phyloP scores from a whole-genome alignment of 2,888 invertebrate genomes.

The Pollenia amentaria region DNA sequence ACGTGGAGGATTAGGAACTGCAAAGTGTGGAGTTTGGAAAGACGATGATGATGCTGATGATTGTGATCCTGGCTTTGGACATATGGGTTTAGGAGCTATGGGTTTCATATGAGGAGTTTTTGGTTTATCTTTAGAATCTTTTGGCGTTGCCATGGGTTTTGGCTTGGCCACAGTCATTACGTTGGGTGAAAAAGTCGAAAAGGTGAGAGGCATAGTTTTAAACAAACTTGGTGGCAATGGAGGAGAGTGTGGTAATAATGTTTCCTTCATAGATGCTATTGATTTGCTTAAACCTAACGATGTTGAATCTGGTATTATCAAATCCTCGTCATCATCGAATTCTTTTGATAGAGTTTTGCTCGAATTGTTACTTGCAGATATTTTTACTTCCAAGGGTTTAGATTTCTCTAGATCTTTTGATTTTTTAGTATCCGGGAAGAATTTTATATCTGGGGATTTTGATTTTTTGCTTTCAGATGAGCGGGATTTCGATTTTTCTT shows the following conservation, averaged over 20 bases:
- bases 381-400: slow-evolving; percentile 66
- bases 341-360: slow-evolving; percentile 39
- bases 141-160: slow-evolving; percentile 52
- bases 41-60: slow-evolving; percentile 42
- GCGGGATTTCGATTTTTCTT: slow-evolving; percentile 49
- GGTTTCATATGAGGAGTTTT: slow-evolving; percentile 70
- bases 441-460: not conserved
- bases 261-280: slow-evolving; percentile 76
- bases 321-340: slow-evolving; percentile 66
- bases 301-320: slow-evolving; percentile 66
- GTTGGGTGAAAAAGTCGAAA: slow-evolving; percentile 76
- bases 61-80: slow-evolving; percentile 15
- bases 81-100: slow-evolving; percentile 64
- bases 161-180: slow-evolving; percentile 56
- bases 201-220: slow-evolving; percentile 80
- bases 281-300: slow-evolving; percentile 72
- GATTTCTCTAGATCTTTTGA: slow-evolving; percentile 39
- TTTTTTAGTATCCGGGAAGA: slow-evolving; percentile 8
- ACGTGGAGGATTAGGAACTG: slow-evolving; percentile 80
- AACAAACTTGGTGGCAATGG: slow-evolving; percentile 84
- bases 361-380: not conserved
- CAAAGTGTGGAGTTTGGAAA: slow-evolving; percentile 78
- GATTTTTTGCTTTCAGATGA: slow-evolving; percentile 46
- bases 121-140: slow-evolving; percentile 60
- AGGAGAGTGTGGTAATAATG: slow-evolving; percentile 81